Evolutionary conservation across 2,113 vertebrate species (phyloP).

Genomic region (Phrynocephalus versicolor): DNA sequence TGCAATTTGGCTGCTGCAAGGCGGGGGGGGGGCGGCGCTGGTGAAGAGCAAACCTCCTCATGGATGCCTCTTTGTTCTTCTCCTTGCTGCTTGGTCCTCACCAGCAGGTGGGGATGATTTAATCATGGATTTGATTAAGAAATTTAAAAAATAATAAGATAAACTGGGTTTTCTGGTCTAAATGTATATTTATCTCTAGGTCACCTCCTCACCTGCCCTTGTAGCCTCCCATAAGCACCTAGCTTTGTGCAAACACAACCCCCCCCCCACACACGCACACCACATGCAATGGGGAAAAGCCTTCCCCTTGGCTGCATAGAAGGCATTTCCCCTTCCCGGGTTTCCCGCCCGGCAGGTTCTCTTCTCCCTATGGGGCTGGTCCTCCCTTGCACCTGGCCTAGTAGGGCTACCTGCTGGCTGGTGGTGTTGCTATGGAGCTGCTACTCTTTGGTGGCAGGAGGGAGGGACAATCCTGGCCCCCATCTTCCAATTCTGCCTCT

Average conservation of each 20-base stretch:
- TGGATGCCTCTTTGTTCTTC: not conserved
- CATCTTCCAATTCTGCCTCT: not conserved
- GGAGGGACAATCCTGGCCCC: no score
- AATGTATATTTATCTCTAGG: not conserved
- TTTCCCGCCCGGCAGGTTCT: not conserved
- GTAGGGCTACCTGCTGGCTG: not conserved
- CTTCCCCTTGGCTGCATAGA: not conserved
- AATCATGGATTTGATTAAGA: slow-evolving; percentile 46
- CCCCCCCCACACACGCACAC: no score
- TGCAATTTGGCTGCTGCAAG: not conserved
- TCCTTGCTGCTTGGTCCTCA: slow-evolving; percentile 41
- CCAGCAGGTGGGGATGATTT: slow-evolving; percentile 50
- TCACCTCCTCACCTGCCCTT: not conserved
- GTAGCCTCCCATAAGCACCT: not conserved
- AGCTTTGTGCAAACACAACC: not conserved
- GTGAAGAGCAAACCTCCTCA: not conserved
- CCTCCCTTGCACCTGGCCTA: fast-evolving
- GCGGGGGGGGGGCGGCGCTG: not conserved
- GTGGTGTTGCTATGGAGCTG: not conserved
- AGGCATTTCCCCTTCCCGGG: fast-evolving
- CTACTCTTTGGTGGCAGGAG: not conserved
- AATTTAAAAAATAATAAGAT: no score
- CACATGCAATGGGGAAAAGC: not conserved
- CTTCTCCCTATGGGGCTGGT: fast-evolving
- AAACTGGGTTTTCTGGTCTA: not conserved